These are phyloP conservation scores for Loriculus beryllinus DNA, from an alignment of 2,797 vertebrate species.

Conservation along the genomic window DNA sequence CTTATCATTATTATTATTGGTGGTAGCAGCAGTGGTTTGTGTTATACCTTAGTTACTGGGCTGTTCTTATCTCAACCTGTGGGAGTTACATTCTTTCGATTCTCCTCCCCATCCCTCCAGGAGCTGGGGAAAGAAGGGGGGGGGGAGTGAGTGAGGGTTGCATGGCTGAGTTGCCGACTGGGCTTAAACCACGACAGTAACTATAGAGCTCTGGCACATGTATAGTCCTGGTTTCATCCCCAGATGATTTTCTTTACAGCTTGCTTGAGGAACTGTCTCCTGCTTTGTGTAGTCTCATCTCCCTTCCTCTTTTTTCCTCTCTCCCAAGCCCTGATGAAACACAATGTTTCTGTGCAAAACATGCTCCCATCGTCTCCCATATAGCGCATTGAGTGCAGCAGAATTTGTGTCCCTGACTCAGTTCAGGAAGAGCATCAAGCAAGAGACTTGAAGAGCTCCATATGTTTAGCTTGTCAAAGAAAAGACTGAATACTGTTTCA, in stretches of 20 bases:
- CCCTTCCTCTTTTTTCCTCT: not conserved
- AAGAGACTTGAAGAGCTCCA: not conserved
- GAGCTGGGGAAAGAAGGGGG: too few relatives aligned
- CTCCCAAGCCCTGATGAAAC: not conserved
- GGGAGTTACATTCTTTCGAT: too few relatives aligned
- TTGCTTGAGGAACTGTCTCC: not conserved
- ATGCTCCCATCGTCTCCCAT: not conserved
- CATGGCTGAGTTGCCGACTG: too few relatives aligned
- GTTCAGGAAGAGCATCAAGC: not conserved
- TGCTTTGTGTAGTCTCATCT: not conserved
- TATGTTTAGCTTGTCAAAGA: slow-evolving; percentile 26
- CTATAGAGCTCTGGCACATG: not conserved
- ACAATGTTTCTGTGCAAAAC: not conserved
- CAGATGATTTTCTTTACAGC: not conserved
- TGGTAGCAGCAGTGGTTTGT: too few relatives aligned
- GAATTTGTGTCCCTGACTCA: not conserved
- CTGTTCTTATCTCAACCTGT: too few relatives aligned
- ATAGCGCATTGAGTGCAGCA: not conserved
- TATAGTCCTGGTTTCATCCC: not conserved
- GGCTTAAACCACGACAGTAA: too few relatives aligned
- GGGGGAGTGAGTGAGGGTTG: too few relatives aligned
- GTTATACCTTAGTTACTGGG: too few relatives aligned
- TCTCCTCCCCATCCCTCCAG: too few relatives aligned
- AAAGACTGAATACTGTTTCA: not conserved
- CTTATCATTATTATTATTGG: too few relatives aligned